phyloP scores from a whole-genome alignment of 92 coral and sea anemone species.

The Palythoa caribaeorum region DNA sequence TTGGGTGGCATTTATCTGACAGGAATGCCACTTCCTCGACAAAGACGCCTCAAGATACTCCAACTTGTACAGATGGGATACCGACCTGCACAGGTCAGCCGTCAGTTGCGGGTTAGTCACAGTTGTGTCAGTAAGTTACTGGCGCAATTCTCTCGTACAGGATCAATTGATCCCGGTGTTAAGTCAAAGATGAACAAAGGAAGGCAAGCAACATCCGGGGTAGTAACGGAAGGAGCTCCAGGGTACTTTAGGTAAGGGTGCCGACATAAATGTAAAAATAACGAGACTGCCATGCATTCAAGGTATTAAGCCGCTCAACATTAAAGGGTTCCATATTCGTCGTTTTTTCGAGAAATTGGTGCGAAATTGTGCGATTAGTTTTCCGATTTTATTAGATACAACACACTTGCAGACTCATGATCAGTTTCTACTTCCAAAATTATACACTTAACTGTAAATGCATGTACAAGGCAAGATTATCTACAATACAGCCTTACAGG shows the following conservation, averaged over 20 bases:
- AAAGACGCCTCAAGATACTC: constrained; percentile 9
- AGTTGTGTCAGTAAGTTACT: constrained; percentile 23
- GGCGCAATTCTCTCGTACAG: constrained; percentile 10
- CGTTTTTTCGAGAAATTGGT: too few relatives aligned
- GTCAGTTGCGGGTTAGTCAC: constrained; percentile 20
- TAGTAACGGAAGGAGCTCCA: background rate
- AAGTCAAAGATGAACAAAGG: background rate
- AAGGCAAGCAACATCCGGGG: background rate
- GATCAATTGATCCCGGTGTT: constrained; percentile 21
- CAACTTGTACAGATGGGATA: constrained; percentile 29
- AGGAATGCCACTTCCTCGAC: constrained; percentile 13
- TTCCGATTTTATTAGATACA: too few relatives aligned
- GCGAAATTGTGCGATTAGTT: too few relatives aligned
- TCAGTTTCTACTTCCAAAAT: too few relatives aligned
- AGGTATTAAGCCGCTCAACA: too few relatives aligned
- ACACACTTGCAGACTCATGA: too few relatives aligned
- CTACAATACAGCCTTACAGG: too few relatives aligned
- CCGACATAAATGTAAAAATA: background rate
- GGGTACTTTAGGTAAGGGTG: background rate
- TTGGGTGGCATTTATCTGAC: constrained; percentile 12
- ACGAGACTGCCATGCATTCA: too few relatives aligned
- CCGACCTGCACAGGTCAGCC: constrained; percentile 25
- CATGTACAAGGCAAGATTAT: too few relatives aligned
- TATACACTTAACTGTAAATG: too few relatives aligned
- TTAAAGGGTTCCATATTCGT: too few relatives aligned